Evolutionary conservation across 1,140 invertebrate species (phyloP), one percentile per base, ranked within the genome.

Genomic region (Intoshia linei): DNA sequence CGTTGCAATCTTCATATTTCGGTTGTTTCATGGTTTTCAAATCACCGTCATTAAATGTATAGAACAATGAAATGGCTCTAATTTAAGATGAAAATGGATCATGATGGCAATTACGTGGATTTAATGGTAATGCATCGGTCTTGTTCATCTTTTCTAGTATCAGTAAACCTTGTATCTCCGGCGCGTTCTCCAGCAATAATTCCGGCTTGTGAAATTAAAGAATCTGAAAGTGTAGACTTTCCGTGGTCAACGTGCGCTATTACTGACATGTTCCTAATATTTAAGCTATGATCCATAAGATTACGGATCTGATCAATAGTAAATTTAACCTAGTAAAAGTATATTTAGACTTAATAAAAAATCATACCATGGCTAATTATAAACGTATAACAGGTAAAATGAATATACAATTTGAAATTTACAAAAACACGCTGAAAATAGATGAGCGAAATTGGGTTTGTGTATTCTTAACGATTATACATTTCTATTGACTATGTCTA

Each of bases 181-280:
- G 90, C 90, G 51, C 90, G 87, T 24, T 81, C 73, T 47, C 73
- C 73, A 47, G 90, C 84, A 62, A 98, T 98, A 56, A 98, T 98
- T 66, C 90, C 90, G 52, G 87, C 90, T 63, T 95, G 98, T 37
- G 83, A 87, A 31, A 98, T 84, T 47, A 98, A 67, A 35, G 90
- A 95, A 64, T 98, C 90, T 30, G 90, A 98, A 56, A 98, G 59
- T 34, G 90, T 98, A 45, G 87, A 95, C 62, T 98, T 98, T 54
- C 90, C 90, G 60, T 98, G 90, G 68, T 98, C 90, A 41, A 98
- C 90, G 63, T 98, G 90, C 48, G 90, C 90, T 62, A 98, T 98
- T 60, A 98, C 90, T 55, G 87, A 95, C 87, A 98, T 98, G 65
- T 98, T 98, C 57, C 90, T 71, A 62, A 98, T 95, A 55, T 98